Base-by-base conservation (phyloP, 2,113 vertebrate genomes). In the Chunga burmeisteri region DNA sequence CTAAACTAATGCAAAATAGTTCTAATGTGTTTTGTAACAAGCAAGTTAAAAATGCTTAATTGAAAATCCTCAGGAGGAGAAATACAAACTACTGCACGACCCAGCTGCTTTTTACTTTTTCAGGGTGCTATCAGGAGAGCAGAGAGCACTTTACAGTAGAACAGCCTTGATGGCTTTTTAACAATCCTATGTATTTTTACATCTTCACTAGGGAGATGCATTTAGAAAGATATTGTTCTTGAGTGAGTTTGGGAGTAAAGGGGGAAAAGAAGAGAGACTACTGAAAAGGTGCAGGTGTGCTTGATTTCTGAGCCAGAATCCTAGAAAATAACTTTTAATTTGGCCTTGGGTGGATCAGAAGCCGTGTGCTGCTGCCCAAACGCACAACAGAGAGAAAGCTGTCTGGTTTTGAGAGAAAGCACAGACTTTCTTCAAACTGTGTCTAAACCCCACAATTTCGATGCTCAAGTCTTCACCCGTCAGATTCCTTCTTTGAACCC, bases 371-470 rank as follows among this genome's bases (percentile, higher is more conserved):
- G 62, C 78, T 73, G 62, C 36, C 4, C 13, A 34, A 40, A 58
- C 30, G 26, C 7, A 32, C 58, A 73, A 10, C 7, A 22, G 29
- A 68, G 77, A 46, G 16, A 79, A 55, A 66, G 19, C 26, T 23
- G 3, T 47, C 19, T 18, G 38, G 27, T 50, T 81, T 61, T 68
- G 62, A 58, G 61, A 68, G 70, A 67, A 75, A 91, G 25, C 23
- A 66, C 16, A 59, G 55, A 25, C 20, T 42, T 59, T 46, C 72
- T 88, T 61, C 46, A 36, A 32, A 13, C 20, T 63, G 2, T 42
- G 5, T 53, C 6, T 56, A 36, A 67, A 63, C 2, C 0, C 11
- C 21, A 11, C 32, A 14, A 0, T 67, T 92, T 67, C 5, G 3
- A 7, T 56, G 34, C 36, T 75, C 9, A 25, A 13, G 36, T 56